Percentiles rank a stretch among this genome's conserved stretches.
phyloP scores from a whole-genome alignment of 2,888 invertebrate species.

The Eumacrocentrus americanus region DNA sequence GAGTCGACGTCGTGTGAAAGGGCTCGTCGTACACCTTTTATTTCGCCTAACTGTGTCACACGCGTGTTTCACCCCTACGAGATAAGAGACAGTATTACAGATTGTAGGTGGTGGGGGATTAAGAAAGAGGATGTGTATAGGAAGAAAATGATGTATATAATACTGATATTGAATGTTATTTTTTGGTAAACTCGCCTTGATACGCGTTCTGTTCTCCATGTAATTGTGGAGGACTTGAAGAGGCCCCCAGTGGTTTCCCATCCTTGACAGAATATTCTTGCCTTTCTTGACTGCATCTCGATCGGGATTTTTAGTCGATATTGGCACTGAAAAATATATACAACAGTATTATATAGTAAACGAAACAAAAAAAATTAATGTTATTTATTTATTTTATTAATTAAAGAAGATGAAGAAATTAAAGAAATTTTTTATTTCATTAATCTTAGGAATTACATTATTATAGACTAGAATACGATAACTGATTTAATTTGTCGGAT shows the following conservation, averaged over 20 bases:
- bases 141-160: not conserved
- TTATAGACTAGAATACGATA: no score
- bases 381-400: not conserved
- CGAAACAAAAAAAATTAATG: slow-evolving; percentile 3
- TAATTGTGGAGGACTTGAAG: slow-evolving; percentile 68
- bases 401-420: no score
- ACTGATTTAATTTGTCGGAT: no score
- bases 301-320: slow-evolving; percentile 32
- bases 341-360: no score
- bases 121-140: not conserved
- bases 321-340: slow-evolving; percentile 43
- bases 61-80: slow-evolving; percentile 35
- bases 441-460: no score
- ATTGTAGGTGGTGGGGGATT: no score
- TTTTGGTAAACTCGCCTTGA: slow-evolving; percentile 66
- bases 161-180: slow-evolving; percentile 14
- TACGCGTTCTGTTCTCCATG: slow-evolving; percentile 66
- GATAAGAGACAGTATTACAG: slow-evolving; percentile 30
- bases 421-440: no score
- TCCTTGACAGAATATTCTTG: slow-evolving; percentile 65
- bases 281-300: slow-evolving; percentile 33
- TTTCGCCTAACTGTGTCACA: slow-evolving; percentile 46
- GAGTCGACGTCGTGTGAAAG: slow-evolving; percentile 26
- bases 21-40: slow-evolving; percentile 40
- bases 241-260: slow-evolving; percentile 68